Evolutionary conservation across 2,113 vertebrate species (phyloP).

Genomic region (Carollia perspicillata): DNA sequence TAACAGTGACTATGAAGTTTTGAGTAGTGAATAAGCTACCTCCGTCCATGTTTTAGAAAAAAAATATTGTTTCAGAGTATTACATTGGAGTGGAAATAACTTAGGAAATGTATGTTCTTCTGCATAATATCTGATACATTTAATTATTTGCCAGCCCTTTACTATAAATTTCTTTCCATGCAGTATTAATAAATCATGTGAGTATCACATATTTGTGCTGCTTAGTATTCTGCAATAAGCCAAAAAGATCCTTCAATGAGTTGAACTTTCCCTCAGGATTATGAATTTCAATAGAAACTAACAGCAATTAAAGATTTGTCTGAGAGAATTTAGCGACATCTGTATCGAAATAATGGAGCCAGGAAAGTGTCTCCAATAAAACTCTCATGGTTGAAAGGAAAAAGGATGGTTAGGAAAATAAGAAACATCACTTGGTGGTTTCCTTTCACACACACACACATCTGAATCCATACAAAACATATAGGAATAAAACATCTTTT

Average conservation of each 20-base stretch:
- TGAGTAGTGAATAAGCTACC: slow-evolving; percentile 53
- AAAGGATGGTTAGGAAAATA: not conserved
- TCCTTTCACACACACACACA: not conserved
- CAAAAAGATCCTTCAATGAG: slow-evolving; percentile 58
- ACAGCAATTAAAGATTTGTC: slow-evolving; percentile 56
- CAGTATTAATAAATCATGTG: slow-evolving; percentile 75
- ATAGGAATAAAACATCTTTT: not conserved
- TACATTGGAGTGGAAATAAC: slow-evolving; percentile 26
- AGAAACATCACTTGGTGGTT: not conserved
- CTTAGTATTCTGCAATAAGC: slow-evolving; percentile 64
- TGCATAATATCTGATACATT: not conserved
- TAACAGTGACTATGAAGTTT: slow-evolving; percentile 43
- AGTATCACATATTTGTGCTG: slow-evolving; percentile 62
- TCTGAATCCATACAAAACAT: not conserved
- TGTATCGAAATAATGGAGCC: not conserved
- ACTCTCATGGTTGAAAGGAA: not conserved
- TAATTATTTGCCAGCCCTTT: slow-evolving; percentile 48
- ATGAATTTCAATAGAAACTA: slow-evolving; percentile 58
- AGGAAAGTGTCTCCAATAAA: not conserved
- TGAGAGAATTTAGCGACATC: slow-evolving; percentile 49
- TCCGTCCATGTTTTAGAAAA: slow-evolving; percentile 20
- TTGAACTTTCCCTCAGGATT: slow-evolving; percentile 66
- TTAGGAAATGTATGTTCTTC: not conserved
- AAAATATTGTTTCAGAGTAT: slow-evolving; percentile 35
- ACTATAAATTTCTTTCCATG: slow-evolving; percentile 61